Evolutionary conservation across 2,113 vertebrate species (phyloP).

Genomic region (Jacana jacana): DNA sequence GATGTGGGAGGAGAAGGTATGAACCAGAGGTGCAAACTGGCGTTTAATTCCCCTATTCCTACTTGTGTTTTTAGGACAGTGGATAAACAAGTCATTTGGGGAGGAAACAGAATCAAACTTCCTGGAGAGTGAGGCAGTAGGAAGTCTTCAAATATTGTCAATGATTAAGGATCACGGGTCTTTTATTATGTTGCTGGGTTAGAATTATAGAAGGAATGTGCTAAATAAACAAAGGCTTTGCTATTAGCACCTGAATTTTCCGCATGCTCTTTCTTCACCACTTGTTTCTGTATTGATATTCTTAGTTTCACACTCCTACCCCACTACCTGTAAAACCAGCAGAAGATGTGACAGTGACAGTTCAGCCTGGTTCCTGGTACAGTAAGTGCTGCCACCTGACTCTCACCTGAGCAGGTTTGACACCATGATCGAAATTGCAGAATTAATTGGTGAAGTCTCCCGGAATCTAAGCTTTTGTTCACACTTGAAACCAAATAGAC

Average conservation of each 20-base stretch:
- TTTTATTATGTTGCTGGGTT: neutral
- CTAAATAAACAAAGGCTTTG: neutral
- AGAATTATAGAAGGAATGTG: neutral
- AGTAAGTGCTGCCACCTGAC: neutral
- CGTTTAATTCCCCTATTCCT: neutral
- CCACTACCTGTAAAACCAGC: neutral
- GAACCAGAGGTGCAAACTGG: neutral
- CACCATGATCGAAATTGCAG: neutral
- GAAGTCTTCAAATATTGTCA: neutral
- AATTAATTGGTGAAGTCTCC: neutral
- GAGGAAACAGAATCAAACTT: neutral
- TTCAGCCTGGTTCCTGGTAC: neutral
- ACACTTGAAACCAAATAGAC: neutral
- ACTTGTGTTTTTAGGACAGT: neutral
- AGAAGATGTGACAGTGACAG: neutral
- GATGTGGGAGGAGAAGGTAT: neutral
- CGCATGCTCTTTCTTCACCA: neutral
- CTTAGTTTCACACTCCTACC: neutral
- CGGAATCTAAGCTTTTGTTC: neutral
- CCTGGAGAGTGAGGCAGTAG: neutral
- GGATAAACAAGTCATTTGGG: neutral
- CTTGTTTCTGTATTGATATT: neutral
- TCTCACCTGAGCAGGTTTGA: neutral
- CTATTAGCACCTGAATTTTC: neutral
- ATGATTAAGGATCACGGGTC: accelerated